Conservation (phyloP, 2,797 vertebrate species). For the Acanthiza pusilla region DNA sequence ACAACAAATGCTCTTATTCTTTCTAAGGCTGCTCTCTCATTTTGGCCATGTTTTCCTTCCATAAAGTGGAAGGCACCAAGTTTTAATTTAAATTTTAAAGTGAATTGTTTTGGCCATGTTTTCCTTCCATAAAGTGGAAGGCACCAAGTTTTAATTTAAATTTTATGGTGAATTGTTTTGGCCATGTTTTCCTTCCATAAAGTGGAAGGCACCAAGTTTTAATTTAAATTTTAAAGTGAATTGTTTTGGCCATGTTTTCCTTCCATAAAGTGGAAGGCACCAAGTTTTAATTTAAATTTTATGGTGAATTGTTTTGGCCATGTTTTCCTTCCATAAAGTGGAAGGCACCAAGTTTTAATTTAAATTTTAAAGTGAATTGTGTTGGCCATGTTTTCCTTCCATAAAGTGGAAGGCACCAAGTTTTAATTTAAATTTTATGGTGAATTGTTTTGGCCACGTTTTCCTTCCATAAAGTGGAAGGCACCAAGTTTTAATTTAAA, state of each 20-base stretch:
- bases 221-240: fast-evolving
- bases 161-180: no score
- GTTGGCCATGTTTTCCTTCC: no score
- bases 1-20: slow-evolving; percentile 4
- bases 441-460: no score
- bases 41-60: not conserved
- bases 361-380: no score
- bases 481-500: not conserved
- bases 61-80: not conserved
- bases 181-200: not conserved
- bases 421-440: no score
- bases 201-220: not conserved
- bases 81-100: not conserved
- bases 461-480: not conserved
- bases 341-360: not conserved
- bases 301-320: no score
- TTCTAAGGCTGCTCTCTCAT: not conserved
- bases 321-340: not conserved
- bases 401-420: no score
- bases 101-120: no score
- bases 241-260: not conserved
- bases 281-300: no score
- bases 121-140: no score
- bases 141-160: no score
- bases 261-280: no score